A percentile compares a stretch with the other conserved stretches of the same genome.
phyloP scores from a whole-genome alignment of 2,113 vertebrate genomes.

The Mugil cephalus region DNA sequence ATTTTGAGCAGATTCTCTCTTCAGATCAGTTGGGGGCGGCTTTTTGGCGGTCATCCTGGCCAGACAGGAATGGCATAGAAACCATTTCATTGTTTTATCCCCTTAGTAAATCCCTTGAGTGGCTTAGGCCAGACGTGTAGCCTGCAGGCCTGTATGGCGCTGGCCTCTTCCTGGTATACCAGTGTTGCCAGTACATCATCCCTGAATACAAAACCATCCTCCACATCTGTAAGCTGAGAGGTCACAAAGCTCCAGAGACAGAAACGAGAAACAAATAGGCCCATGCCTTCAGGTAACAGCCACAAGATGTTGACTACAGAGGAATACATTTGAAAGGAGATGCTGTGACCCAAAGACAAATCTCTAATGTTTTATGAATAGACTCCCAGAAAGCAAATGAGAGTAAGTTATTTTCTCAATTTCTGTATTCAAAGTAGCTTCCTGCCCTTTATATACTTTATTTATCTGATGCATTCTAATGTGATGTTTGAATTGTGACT shows the following conservation, averaged over 20 bases:
- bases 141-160: conserved; percentile 50
- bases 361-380: conserved; percentile 48
- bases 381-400: not conserved
- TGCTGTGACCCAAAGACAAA: conserved; percentile 10
- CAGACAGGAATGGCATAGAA: conserved; percentile 1
- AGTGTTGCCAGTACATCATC: conserved; percentile 55
- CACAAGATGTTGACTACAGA: conserved; percentile 25
- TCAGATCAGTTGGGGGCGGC: not conserved
- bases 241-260: conserved; percentile 39
- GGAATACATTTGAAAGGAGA: conserved; percentile 22
- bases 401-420: conserved; percentile 20
- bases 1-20: conserved; percentile 14
- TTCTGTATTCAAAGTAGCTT: conserved; percentile 14
- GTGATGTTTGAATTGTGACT: conserved; percentile 23
- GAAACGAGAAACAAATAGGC: conserved; percentile 26
- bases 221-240: conserved; percentile 66
- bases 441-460: not conserved
- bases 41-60: not conserved
- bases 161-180: conserved; percentile 27
- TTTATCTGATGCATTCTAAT: conserved; percentile 20
- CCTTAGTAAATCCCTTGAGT: conserved; percentile 43
- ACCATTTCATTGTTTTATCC: conserved; percentile 21
- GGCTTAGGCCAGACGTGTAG: conserved; percentile 40
- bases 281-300: conserved; percentile 46
- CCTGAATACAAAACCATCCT: conserved; percentile 34